Evolutionary conservation across 2,888 invertebrate species (phyloP), one percentile per base, ranked within the genome.

Genomic region (Malthinus flaveolus): DNA sequence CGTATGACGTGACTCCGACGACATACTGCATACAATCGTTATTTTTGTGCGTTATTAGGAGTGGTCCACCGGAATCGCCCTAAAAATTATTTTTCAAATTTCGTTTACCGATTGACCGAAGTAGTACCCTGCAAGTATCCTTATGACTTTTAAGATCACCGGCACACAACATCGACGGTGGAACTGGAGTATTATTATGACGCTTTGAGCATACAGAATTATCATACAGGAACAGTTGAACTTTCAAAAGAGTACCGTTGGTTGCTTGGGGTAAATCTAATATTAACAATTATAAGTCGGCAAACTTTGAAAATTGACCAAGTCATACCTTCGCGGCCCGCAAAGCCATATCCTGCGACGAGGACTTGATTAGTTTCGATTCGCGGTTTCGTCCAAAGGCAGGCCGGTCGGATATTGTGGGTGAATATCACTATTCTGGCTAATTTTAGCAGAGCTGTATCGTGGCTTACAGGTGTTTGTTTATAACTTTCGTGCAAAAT

Each of bases 31-130:
- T 76, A 64, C 86, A 86, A 51, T 81, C 80, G 69, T 84, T 85
- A 4, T 80, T 80, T 10, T 73, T 73, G 0, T 82, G 80, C 0
- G 80, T 78, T 31, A 85, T 77, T 65, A 84, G 81, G 1, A 91
- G 77, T 0, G 90, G 90, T 1, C 88, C 88, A 0, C 90, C 91
- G 23, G 89, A 89, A 75, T 90, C 90, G 44, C 90, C 90, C 87
- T 88, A 77, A 31, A 76, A 75, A 54, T 51, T 54, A 13, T 15
- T 33, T 49, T 36, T 36, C n/a, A n/a, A n/a, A 46, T 37, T 55
- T 49, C 12, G 55, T 15, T 34, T 47, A 49, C 33, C n/a, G n/a
- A 53, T 46, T 9, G 46, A 8, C 7, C 59, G 36, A 36, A 11
- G n/a, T n/a, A n/a, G 53, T 71, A 77, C 77, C 63, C 73, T 73